A percentile compares a stretch with the other conserved stretches of the same genome.
Evolutionary conservation across 2,797 vertebrate species (phyloP).

Genomic region (Apogon talboti): DNA sequence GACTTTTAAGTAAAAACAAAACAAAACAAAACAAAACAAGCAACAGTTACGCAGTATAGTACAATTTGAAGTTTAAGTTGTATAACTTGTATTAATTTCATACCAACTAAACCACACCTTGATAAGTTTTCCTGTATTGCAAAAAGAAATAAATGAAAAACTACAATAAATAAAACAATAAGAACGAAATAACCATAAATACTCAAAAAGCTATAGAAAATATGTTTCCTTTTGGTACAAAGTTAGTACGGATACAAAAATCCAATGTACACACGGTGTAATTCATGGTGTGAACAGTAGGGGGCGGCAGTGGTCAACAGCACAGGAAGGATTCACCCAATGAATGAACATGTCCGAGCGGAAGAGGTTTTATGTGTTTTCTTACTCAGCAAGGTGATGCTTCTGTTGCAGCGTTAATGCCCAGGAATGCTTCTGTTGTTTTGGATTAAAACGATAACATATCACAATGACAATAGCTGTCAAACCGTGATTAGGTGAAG

Average conservation of each 20-base stretch:
- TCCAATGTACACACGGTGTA: neutral
- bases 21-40: too few relatives aligned
- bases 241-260: too few relatives aligned
- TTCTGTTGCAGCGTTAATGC: neutral
- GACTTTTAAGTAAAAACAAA: too few relatives aligned
- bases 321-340: conserved; percentile 71
- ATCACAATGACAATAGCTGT: neutral
- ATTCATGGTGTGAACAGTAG: conserved; percentile 22
- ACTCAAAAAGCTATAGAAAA: too few relatives aligned
- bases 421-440: neutral
- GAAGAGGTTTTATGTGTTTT: conserved; percentile 27
- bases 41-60: too few relatives aligned
- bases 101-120: neutral
- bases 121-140: too few relatives aligned
- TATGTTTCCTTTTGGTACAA: too few relatives aligned
- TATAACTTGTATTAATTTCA: neutral
- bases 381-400: neutral
- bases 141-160: too few relatives aligned
- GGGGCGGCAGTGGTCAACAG: conserved; percentile 19
- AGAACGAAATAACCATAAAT: too few relatives aligned
- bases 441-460: neutral
- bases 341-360: conserved; percentile 36
- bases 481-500: conserved; percentile 41
- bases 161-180: too few relatives aligned
- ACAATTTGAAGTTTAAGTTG: too few relatives aligned